Evolutionary conservation across 2,113 vertebrate species (phyloP).

Genomic region (Meleagris gallopavo): DNA sequence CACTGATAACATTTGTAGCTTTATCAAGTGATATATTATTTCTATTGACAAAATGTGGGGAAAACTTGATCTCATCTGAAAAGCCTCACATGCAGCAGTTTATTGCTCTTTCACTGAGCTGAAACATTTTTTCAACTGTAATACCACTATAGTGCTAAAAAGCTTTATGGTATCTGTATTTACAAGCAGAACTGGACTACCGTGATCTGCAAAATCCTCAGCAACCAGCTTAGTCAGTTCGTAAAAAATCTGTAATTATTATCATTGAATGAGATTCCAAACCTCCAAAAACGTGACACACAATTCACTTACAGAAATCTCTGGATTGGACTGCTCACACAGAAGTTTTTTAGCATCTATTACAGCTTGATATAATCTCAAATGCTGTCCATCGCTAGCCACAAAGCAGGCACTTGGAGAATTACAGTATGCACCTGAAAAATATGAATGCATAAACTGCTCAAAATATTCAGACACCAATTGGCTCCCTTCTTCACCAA

Average conservation of each 20-base stretch:
- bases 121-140: not conserved
- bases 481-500: not conserved
- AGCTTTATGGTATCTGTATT: not conserved
- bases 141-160: not conserved
- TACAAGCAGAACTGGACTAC: not conserved
- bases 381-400: constrained; percentile 92
- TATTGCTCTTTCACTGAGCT: not conserved
- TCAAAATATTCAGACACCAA: not conserved
- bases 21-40: not conserved
- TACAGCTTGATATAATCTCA: constrained; percentile 96
- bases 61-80: not conserved
- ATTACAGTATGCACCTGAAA: constrained; percentile 93
- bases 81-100: not conserved
- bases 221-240: not conserved
- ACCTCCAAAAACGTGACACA: not conserved
- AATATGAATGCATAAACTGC: constrained; percentile 7
- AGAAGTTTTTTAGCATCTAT: constrained; percentile 97
- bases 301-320: constrained; percentile 90
- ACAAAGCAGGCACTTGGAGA: constrained; percentile 99
- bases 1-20: not conserved
- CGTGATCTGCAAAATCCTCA: not conserved
- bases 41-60: accelerated
- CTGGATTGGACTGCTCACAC: constrained; percentile 93
- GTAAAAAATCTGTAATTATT: not conserved
- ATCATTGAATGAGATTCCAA: not conserved